Percentiles rank a stretch among this genome's conserved stretches.
phyloP scores from a whole-genome alignment of 2,113 vertebrate species.

The Thryonomys swinderianus region DNA sequence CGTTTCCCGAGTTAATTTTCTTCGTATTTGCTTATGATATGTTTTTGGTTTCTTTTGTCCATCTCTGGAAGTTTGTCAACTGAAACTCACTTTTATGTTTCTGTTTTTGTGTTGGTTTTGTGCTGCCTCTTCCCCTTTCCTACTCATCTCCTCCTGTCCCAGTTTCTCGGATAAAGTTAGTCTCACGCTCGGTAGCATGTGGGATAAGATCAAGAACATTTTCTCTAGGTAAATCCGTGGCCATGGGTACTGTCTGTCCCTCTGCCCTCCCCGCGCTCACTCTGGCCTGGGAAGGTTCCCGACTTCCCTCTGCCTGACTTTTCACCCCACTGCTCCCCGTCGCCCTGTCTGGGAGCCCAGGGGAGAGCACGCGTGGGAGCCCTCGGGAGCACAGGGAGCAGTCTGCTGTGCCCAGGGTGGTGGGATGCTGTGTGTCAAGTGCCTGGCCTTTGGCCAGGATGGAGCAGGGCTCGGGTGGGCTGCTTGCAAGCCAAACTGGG shows the following conservation, averaged over 20 bases:
- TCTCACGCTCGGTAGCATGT: constrained; percentile 95
- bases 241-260: constrained; percentile 80
- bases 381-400: background rate
- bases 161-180: constrained; percentile 97
- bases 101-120: constrained; percentile 91
- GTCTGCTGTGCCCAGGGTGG: background rate
- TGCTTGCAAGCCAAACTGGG: constrained; percentile 6
- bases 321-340: background rate
- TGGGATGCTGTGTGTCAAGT: background rate
- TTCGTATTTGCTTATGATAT: constrained; percentile 65
- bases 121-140: constrained; percentile 82
- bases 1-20: constrained; percentile 78
- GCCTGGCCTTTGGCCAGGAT: background rate
- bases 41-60: constrained; percentile 69
- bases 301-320: background rate
- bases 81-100: constrained; percentile 88
- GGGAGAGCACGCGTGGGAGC: background rate
- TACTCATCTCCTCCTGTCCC: constrained; percentile 87
- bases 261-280: constrained; percentile 42
- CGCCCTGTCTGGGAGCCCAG: background rate
- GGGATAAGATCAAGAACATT: constrained; percentile 96
- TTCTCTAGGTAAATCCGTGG: constrained; percentile 96
- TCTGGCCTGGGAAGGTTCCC: constrained; percentile 36
- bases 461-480: background rate
- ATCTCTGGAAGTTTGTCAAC: constrained; percentile 85